A percentile compares a stretch with the other conserved stretches of the same genome.
phyloP scores from a whole-genome alignment of 2,113 vertebrate genomes.

The Cheilinus undulatus region DNA sequence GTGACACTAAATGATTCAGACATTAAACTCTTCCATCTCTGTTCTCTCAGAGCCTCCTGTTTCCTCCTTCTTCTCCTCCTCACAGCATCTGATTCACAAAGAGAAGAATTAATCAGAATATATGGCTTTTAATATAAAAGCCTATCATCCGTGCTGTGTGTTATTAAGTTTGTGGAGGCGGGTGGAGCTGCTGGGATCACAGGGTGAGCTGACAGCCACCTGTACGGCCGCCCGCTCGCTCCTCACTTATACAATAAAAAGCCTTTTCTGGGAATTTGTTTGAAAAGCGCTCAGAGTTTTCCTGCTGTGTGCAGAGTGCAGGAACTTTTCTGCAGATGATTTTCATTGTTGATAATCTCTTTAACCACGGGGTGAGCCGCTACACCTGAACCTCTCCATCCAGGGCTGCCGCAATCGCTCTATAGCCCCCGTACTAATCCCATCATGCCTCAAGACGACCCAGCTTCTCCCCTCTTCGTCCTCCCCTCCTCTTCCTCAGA shows the following conservation, averaged over 20 bases:
- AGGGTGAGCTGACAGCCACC: constrained; percentile 80
- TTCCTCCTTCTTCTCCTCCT: constrained; percentile 55
- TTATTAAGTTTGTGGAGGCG: constrained; percentile 91
- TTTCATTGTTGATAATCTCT: constrained; percentile 87
- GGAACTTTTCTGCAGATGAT: constrained; percentile 86
- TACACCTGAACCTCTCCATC: constrained; percentile 76
- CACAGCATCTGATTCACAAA: constrained; percentile 60
- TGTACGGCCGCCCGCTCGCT: constrained; percentile 51
- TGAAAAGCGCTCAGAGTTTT: constrained; percentile 76
- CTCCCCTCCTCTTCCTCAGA: constrained; percentile 23
- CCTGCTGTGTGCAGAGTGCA: constrained; percentile 65
- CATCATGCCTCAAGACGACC: constrained; percentile 66
- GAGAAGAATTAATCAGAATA: constrained; percentile 90
- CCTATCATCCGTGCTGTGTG: constrained; percentile 80
- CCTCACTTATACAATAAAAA: constrained; percentile 88
- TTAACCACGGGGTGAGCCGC: constrained; percentile 82
- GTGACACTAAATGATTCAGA: no score
- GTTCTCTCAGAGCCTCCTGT: constrained; percentile 3
- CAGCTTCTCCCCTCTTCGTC: constrained; percentile 44
- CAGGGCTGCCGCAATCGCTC: constrained; percentile 67
- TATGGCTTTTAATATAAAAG: constrained; percentile 90
- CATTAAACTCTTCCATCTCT: no score
- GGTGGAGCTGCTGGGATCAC: constrained; percentile 81
- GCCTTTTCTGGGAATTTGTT: constrained; percentile 86
- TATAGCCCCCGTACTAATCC: constrained; percentile 78